Evolutionary conservation across 1,140 invertebrate species (phyloP).

Genomic region (Antheraea mylitta): DNA sequence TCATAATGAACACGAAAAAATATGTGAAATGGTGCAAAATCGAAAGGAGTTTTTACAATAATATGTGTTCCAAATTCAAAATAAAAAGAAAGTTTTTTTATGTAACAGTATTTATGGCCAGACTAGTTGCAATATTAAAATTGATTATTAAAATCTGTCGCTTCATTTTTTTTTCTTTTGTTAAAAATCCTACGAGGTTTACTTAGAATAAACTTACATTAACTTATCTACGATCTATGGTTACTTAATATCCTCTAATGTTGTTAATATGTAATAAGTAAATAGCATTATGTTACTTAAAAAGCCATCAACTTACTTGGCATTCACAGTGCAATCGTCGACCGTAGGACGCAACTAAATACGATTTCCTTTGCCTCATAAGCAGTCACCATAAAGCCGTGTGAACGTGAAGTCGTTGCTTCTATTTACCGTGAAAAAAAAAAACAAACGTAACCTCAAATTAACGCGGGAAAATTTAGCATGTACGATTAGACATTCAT

Average conservation of each 20-base stretch:
- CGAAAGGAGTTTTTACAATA: too few relatives aligned
- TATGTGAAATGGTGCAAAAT: too few relatives aligned
- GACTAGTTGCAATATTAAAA: too few relatives aligned
- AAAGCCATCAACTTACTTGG: background rate
- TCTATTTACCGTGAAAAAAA: constrained; percentile 11
- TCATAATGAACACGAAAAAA: too few relatives aligned
- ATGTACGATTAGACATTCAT: background rate
- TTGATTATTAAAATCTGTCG: too few relatives aligned
- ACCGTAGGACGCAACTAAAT: background rate
- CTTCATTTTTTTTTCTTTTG: too few relatives aligned
- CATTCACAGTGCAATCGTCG: background rate
- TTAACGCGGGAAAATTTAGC: background rate
- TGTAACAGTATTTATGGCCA: too few relatives aligned
- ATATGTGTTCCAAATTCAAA: too few relatives aligned
- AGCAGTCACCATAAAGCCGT: constrained; percentile 5
- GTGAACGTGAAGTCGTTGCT: constrained; percentile 7
- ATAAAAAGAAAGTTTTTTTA: too few relatives aligned
- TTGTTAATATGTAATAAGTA: background rate
- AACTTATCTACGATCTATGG: background rate
- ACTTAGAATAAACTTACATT: too few relatives aligned
- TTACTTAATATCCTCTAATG: background rate
- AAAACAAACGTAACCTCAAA: background rate
- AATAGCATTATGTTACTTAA: background rate
- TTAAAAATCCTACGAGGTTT: too few relatives aligned
- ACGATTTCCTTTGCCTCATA: constrained; percentile 8